phyloP scores from a whole-genome alignment of 2,888 invertebrate species.

The Digitonthophagus gazella region DNA sequence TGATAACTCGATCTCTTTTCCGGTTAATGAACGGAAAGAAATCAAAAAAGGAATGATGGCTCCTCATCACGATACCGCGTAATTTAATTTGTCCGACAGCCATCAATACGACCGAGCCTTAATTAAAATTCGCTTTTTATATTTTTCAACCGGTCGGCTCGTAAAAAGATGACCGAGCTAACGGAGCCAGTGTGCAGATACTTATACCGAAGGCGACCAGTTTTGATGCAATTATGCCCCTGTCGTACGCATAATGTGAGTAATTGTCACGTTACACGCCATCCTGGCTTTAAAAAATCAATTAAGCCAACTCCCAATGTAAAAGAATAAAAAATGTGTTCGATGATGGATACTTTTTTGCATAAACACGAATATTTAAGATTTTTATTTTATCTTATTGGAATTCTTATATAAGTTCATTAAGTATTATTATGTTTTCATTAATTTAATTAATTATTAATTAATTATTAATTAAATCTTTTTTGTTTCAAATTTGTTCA shows the following conservation, averaged over 20 bases:
- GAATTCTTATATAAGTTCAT: too few species aligned
- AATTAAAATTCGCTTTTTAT: constrained; percentile 14
- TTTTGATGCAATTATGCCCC: background rate
- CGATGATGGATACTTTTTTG: too few species aligned
- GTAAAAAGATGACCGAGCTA: background rate
- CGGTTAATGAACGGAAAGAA: background rate
- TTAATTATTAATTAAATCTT: too few species aligned
- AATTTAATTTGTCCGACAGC: constrained; percentile 16
- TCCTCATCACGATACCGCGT: constrained; percentile 7
- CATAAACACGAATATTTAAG: too few species aligned
- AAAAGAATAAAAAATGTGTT: too few species aligned
- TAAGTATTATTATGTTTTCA: too few species aligned
- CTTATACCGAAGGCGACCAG: background rate
- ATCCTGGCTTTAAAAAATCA: background rate
- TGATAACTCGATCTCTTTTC: too few species aligned
- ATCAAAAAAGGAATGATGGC: background rate
- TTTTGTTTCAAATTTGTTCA: too few species aligned
- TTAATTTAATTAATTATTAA: too few species aligned
- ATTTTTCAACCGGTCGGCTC: background rate
- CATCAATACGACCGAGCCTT: constrained; percentile 5
- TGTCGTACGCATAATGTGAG: background rate
- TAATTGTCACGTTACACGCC: background rate
- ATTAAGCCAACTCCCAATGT: background rate
- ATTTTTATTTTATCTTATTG: too few species aligned
- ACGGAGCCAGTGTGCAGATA: background rate